These are phyloP conservation scores for Aspidapion aeneum DNA, from an alignment of 2,888 invertebrate species.

Conservation along the genomic window DNA sequence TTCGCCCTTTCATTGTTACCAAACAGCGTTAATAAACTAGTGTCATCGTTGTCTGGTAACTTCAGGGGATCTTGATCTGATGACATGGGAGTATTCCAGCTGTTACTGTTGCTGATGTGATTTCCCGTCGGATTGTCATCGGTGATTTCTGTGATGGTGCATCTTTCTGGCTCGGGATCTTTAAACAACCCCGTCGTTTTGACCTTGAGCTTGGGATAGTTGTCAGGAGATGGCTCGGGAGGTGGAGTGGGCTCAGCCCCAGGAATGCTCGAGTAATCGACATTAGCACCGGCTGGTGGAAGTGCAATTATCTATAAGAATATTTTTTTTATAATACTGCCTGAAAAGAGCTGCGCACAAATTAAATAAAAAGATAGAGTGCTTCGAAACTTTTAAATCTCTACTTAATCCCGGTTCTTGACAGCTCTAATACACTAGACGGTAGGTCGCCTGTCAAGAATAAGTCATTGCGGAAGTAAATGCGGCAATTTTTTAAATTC, in stretches of 20 bases:
- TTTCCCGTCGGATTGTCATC: slow-evolving; percentile 43
- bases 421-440: no score
- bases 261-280: slow-evolving; percentile 38
- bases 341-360: no score
- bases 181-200: slow-evolving; percentile 44
- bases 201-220: slow-evolving; percentile 45
- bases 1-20: slow-evolving; percentile 44
- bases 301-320: neutral
- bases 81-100: slow-evolving; percentile 33
- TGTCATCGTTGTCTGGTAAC: slow-evolving; percentile 40
- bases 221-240: slow-evolving; percentile 39
- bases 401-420: no score
- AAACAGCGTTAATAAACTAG: slow-evolving; percentile 40
- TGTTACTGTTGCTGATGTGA: slow-evolving; percentile 20
- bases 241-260: slow-evolving; percentile 44
- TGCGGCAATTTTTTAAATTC: no score
- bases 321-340: neutral
- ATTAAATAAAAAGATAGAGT: no score
- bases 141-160: slow-evolving; percentile 44
- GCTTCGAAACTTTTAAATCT: no score
- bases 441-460: no score
- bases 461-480: no score
- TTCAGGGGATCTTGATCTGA: slow-evolving; percentile 44
- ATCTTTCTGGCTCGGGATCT: slow-evolving; percentile 26
- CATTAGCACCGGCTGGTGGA: slow-evolving; percentile 12